A percentile compares a stretch with the other conserved stretches of the same genome.
phyloP scores from a whole-genome alignment of 2,113 vertebrate species.

The Cheirogaleus medius region DNA sequence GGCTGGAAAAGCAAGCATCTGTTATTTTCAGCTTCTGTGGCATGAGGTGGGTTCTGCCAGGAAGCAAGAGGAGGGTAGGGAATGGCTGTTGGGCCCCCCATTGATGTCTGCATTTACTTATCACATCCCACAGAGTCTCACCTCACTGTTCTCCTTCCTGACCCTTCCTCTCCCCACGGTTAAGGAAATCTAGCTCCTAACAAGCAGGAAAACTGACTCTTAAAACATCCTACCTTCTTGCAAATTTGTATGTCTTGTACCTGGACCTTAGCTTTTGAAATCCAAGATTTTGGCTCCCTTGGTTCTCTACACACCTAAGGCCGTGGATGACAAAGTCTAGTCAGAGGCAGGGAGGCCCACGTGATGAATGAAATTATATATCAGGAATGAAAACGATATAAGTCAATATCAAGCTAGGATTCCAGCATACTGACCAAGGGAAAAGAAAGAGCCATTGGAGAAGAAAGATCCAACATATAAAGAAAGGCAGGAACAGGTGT shows the following conservation, averaged over 20 bases:
- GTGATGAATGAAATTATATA: neutral
- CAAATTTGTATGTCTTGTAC: neutral
- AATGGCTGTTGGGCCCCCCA: neutral
- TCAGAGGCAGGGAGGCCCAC: neutral
- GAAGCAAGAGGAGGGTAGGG: neutral
- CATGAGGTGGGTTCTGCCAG: neutral
- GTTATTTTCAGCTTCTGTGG: neutral
- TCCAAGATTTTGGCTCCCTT: neutral
- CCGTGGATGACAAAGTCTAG: neutral
- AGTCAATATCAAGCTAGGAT: neutral
- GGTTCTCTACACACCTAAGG: neutral
- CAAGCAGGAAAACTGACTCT: neutral
- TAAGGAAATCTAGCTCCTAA: neutral
- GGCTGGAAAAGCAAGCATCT: neutral
- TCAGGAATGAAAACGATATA: neutral
- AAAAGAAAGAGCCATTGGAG: neutral
- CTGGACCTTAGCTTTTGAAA: neutral
- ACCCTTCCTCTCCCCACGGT: neutral
- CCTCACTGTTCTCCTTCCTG: neutral
- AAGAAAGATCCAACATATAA: neutral
- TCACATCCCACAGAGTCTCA: neutral
- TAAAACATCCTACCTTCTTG: neutral
- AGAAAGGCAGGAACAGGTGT: neutral
- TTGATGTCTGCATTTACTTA: neutral
- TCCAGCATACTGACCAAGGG: neutral